Evolutionary conservation across 2,797 vertebrate genomes (phyloP).

Genomic region (Spheniscus humboldti): DNA sequence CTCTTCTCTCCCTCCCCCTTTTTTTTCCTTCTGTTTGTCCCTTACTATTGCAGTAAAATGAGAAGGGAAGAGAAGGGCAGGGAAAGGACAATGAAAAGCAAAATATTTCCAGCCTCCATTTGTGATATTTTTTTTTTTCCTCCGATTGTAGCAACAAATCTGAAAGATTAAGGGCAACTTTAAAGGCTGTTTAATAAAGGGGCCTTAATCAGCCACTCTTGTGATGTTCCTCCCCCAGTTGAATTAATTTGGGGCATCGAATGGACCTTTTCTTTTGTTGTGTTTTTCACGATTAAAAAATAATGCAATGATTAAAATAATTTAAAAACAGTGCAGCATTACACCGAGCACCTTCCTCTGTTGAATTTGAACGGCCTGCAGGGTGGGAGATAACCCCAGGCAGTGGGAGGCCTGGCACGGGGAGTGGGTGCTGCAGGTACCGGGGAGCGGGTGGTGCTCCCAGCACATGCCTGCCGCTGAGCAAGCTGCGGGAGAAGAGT

Average conservation of each 20-base stretch:
- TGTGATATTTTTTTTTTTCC: neutral
- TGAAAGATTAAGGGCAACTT: conserved; percentile 61
- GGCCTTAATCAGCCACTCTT: neutral
- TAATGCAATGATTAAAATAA: neutral
- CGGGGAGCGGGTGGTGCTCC: neutral
- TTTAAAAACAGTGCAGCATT: rapidly evolving
- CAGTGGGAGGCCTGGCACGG: neutral
- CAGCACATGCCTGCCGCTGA: neutral
- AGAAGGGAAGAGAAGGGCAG: conserved; percentile 4
- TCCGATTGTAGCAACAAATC: neutral
- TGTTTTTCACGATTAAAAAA: neutral
- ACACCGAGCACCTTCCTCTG: rapidly evolving
- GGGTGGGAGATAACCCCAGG: neutral
- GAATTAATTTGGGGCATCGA: neutral
- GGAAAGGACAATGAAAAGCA: conserved; percentile 20
- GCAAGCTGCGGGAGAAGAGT: neutral
- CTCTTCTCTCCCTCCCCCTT: neutral
- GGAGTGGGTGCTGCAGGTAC: neutral
- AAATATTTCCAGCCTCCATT: neutral
- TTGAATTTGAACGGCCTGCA: rapidly evolving
- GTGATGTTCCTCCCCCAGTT: neutral
- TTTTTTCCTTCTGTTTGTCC: neutral
- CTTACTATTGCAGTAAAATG: neutral
- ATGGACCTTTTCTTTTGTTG: neutral
- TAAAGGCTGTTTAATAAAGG: conserved; percentile 42